Evolutionary conservation across 2,888 invertebrate species (phyloP), one percentile per base, ranked within the genome.

Genomic region (Ommatoiulus sabulosus): DNA sequence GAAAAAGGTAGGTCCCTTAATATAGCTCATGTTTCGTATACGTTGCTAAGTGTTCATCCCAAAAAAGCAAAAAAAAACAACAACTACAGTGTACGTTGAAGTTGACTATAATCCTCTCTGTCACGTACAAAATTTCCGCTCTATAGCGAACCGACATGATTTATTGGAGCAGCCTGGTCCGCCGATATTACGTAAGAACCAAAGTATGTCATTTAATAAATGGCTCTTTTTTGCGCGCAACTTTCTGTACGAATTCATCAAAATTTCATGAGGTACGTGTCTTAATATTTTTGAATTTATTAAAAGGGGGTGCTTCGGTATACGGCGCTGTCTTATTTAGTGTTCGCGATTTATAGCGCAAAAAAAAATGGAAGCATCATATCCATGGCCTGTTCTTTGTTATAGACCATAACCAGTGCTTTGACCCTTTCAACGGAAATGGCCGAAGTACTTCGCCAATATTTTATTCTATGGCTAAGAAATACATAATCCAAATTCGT

Each of bases 261-360:
- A 63, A 63, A 63, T 63, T 63, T 63, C 63, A 63, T 63, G 63
- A 63, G 63, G 63, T 63, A 63, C 63, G n/a, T 7, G 63, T 63
- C 63, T 63, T 63, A 63, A 63, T 63, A 63, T 63, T 63, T 63
- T 63, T 63, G 63, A 63, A 63, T 63, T 63, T 63, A 63, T 63
- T 63, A 63, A 52, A 52, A 63, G 63, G n/a, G 8, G 63, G n/a
- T 20, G 63, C n/a, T 15, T 63, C 4, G n/a, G 63, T n/a, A 63
- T n/a, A 20, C 6, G n/a, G 63, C 57, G 10, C 57, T 4, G 57
- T 20, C 63, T 20, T 63, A 63, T 63, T 63, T 63, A 63, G 52
- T 63, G n/a, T 3, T 17, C 7, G 5, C 63, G n/a, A 63, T 63
- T 63, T 63, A 63, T 63, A 5, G 63, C 63, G 17, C 52, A 52